phyloP scores from a whole-genome alignment of 2,113 vertebrate species.

The Steatornis caripensis region DNA sequence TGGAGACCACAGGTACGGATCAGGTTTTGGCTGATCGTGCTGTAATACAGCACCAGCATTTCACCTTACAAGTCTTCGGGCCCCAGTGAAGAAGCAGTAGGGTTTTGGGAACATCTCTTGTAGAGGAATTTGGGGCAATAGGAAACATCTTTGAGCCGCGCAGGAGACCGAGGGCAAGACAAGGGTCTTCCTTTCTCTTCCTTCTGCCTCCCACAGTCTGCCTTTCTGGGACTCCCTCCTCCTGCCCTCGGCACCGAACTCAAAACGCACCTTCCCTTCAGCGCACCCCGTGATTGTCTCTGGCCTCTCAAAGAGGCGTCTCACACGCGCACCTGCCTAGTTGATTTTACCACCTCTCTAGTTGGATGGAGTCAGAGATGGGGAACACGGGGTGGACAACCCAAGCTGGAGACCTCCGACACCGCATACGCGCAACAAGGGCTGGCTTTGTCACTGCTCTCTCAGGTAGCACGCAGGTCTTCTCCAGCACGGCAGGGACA shows the following conservation, averaged over 20 bases:
- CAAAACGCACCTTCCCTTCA: background rate
- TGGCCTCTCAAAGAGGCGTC: background rate
- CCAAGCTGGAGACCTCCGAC: background rate
- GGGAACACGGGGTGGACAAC: background rate
- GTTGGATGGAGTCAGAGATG: background rate
- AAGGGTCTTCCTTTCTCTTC: background rate
- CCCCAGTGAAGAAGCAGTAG: background rate
- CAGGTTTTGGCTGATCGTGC: background rate
- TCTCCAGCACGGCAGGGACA: background rate
- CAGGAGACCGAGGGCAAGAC: background rate
- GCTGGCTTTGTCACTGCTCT: background rate
- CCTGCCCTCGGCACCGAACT: background rate
- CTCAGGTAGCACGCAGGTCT: too few species aligned
- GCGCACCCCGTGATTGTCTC: background rate
- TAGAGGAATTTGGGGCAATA: background rate
- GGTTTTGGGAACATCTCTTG: background rate
- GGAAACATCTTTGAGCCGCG: background rate
- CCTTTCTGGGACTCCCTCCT: background rate
- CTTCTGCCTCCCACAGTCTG: background rate
- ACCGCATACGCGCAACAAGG: accelerated
- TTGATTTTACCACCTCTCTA: background rate
- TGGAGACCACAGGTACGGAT: background rate
- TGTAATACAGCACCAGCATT: background rate
- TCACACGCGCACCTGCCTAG: accelerated
- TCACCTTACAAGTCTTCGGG: background rate